Base-by-base conservation (phyloP, 2,888 invertebrate species). In the Anarsia innoxiella region DNA sequence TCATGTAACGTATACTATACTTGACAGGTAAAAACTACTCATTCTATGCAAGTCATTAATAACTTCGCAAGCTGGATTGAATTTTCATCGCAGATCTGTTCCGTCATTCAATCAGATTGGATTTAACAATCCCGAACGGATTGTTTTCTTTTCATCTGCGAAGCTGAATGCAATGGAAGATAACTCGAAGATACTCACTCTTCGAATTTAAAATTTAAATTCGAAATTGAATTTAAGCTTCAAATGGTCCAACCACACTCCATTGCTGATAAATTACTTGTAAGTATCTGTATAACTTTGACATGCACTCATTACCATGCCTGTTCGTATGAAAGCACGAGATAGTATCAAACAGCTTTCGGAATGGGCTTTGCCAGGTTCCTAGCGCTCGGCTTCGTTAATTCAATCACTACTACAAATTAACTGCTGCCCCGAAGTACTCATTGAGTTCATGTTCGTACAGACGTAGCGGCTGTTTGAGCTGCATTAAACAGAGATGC, bases 401-500 rank as follows among this genome's bases (percentile, higher is more conserved):
- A 73, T 72, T 73, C 69, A 72, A 73, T 75, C 72, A 73, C 65
- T 70, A 70, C 66, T 63, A 66, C 67, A 69, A 74, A 73, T 75
- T 66, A 70, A 64, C 62, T 60, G 56, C 55, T 55, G 57, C 49
- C 53, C 46, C 51, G 48, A 53, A 53, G 51, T 56, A 56, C 48
- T 53, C 59, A 55, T 55, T 54, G 48, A 58, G 59, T 52, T 49
- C 46, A 34, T 49, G 51, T 45, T 44, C 44, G 45, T 53, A 45
- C 41, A 23, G 44, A 41, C 26, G 29, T 6, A 25, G 12, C 9
- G 16, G 12, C 27, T 27, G 35, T 28, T 12, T 32, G 5, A 26
- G 23, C 10, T 5, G 4, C 3, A 19, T 19, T 8, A 19, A 19
- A 19, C 19, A 19, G 8, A 19, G 19, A 8, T 19, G 8, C 4